Evolutionary conservation across 2,113 vertebrate species (phyloP), one percentile per base, ranked within the genome.

Genomic region (Todiramphus chloris): DNA sequence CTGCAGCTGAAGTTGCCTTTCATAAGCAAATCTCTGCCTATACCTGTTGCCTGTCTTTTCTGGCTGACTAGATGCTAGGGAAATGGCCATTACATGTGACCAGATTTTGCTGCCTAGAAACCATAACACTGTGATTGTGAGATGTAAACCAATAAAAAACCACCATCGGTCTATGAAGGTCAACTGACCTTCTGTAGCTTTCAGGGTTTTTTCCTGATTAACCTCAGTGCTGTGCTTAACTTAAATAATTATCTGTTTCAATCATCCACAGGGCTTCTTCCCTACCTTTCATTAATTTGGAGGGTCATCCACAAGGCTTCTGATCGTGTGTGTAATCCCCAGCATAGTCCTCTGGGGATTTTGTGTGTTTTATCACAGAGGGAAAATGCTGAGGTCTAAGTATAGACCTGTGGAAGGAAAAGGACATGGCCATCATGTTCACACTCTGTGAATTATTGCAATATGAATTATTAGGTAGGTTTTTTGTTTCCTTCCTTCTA

Each of bases 21-120:
- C 10, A 24, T 15, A 30, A 68, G 9, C 5, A 84, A 51, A 70
- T 75, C 28, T 55, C 62, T 78, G 21, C 16, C 63, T 37, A 2
- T 62, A 35, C 25, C 9, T 68, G 20, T 56, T 55, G 28, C 7
- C 39, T 62, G 3, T 35, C 17, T 81, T 72, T 80, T 70, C 28
- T 70, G 28, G 3, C 9, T 87, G 43, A 60, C 33, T 64, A 27
- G 56, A 20, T 75, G 35, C 9, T 75, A 15, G 35, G 31, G 27
- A 85, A 66, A 44, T 16, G 43, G n/a, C 37, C 87, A 6, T 58
- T 67, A 14, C 21, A 12, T 13, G 13, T 60, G 48, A 46, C 9
- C 20, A 66, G 37, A 33, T 58, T 89, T 81, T 89, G 28, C 50
- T 93, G 46, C 73, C 73, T 94, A 28, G 87, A 63, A 87, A n/a